Evolutionary conservation across 1,140 invertebrate genomes (phyloP), one percentile per base, ranked within the genome.

Genomic region (Drosophila orosa): DNA sequence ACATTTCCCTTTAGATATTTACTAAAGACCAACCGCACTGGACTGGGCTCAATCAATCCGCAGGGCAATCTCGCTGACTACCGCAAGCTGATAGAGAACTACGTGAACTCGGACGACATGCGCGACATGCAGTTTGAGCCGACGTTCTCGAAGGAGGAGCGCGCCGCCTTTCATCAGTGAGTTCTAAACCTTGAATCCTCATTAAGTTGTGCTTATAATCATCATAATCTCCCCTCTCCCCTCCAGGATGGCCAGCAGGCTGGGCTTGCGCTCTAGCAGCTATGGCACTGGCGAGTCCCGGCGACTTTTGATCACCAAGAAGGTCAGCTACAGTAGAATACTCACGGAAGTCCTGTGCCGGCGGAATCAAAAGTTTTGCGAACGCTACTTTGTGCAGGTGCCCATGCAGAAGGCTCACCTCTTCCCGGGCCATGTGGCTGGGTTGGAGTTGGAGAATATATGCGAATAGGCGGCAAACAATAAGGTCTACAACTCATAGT

Each of bases 91-190:
- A 65, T 89, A 8, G 50, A 92, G 35, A 93, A 94, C 24, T 94
- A 94, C 72, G 86, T 93, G 1, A 79, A 92, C 1, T 93, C 93
- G 31, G 85, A 93, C 50, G 91, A 92, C 50, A 93, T 93, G 71
- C 92, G 94, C 1, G 95, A 95, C 76, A 82, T 96, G 60, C 93
- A 95, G 35, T 97, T 97, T 90, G 94, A 94, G 19, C 92, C 93
- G 0, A 94, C 95, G 45, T 96, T 97, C 84, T 93, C 93, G 0
- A 95, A 95, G 55, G 95, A 96, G 27, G 96, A 97, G 87, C 92
- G 96, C 40, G 94, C 94, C 8, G 73, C 92, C 8, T 94, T 97
- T 59, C 96, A 97, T 85, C 84, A 93, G 94, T 94, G 92, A 90
- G 92, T 85, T 15, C 8, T n/a, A 7, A 0, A 24, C 12, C 1